phyloP scores from a whole-genome alignment of 2,888 invertebrate genomes.

The Metalampra italica region DNA sequence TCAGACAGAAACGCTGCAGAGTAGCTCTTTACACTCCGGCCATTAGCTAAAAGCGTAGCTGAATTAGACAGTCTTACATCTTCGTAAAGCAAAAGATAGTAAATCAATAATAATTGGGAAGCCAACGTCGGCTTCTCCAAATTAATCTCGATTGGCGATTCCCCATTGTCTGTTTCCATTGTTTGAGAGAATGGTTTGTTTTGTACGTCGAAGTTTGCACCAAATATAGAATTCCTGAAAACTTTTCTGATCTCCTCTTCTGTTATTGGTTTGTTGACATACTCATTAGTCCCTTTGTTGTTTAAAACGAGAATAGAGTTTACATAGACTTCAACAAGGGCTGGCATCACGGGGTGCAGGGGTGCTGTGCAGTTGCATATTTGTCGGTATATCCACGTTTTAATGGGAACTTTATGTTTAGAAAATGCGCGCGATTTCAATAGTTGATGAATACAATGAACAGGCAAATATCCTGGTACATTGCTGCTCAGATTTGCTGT shows the following conservation, averaged over 20 bases:
- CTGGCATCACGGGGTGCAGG: slow-evolving; percentile 94
- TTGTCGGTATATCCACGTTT: slow-evolving; percentile 97
- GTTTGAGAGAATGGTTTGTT: slow-evolving; percentile 67
- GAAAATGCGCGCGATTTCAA: slow-evolving; percentile 96
- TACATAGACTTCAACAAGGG: slow-evolving; percentile 95
- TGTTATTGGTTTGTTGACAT: slow-evolving; percentile 93
- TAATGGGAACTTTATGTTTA: slow-evolving; percentile 97
- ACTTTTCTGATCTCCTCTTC: slow-evolving; percentile 93
- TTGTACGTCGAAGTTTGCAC: slow-evolving; percentile 83
- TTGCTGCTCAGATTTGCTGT: slow-evolving; percentile 92
- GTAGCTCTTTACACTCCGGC: slow-evolving; percentile 89
- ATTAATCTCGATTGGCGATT: slow-evolving; percentile 70
- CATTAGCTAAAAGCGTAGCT: slow-evolving; percentile 81
- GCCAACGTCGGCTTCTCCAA: slow-evolving; percentile 84
- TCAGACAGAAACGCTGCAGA: slow-evolving; percentile 92
- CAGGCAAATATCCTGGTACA: slow-evolving; percentile 94
- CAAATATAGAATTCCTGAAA: slow-evolving; percentile 87
- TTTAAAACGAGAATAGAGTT: slow-evolving; percentile 90
- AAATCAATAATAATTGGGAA: slow-evolving; percentile 92
- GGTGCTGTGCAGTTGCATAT: slow-evolving; percentile 93
- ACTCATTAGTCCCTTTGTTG: slow-evolving; percentile 82
- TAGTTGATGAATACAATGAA: slow-evolving; percentile 97
- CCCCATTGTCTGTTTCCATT: slow-evolving; percentile 76
- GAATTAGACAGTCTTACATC: slow-evolving; percentile 89
- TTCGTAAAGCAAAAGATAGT: slow-evolving; percentile 95